A percentile compares a stretch with the other conserved stretches of the same genome.
Conservation (phyloP, 2,888 invertebrate species). For the Antheraea yamamai region DNA sequence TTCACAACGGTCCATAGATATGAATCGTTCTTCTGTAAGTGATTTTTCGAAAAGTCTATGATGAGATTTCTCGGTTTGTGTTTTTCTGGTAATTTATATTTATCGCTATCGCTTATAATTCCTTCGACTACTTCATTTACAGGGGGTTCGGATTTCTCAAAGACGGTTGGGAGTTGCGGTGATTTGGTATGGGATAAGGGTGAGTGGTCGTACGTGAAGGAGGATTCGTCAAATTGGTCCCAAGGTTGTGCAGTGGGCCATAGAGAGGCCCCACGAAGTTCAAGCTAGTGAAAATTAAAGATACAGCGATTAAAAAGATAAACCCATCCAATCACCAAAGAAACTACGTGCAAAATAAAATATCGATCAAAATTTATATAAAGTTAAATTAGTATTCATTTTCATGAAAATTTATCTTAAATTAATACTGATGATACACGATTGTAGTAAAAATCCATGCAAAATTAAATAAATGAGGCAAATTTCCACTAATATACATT, state of each 20-base stretch:
- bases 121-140: constrained; percentile 61
- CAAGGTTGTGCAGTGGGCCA: constrained; percentile 67
- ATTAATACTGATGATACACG: not conserved
- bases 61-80: constrained; percentile 49
- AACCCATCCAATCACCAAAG: constrained; percentile 24
- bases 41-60: constrained; percentile 43
- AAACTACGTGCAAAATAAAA: constrained; percentile 16
- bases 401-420: not conserved
- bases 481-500: not conserved
- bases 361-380: not conserved
- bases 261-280: constrained; percentile 63
- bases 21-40: constrained; percentile 58
- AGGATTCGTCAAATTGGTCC: constrained; percentile 66
- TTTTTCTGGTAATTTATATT: constrained; percentile 59
- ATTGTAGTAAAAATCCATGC: not conserved
- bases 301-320: constrained; percentile 44
- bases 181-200: constrained; percentile 40
- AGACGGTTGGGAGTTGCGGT: constrained; percentile 28
- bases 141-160: constrained; percentile 42
- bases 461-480: not conserved
- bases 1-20: constrained; percentile 58
- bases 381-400: not conserved
- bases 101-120: constrained; percentile 56
- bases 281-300: constrained; percentile 69
- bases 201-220: constrained; percentile 56